These are phyloP conservation scores for Hydrotaea cyrtoneurina DNA, from an alignment of 2,888 invertebrate species.

Conservation along the genomic window DNA sequence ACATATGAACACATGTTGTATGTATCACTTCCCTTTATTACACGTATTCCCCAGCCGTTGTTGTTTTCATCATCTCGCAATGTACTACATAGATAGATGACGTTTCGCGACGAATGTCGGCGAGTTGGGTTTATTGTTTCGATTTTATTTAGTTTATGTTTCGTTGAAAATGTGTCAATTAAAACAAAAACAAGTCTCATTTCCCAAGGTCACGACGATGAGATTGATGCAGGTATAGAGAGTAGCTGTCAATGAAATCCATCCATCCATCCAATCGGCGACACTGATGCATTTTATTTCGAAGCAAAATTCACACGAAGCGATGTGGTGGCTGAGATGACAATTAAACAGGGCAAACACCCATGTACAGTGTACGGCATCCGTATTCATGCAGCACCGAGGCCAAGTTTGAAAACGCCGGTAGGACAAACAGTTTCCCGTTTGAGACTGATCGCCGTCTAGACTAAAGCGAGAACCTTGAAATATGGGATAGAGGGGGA, in stretches of 20 bases:
- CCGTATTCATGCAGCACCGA: no score
- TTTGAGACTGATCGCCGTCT: no score
- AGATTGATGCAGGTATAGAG: neutral
- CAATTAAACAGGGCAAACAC: no score
- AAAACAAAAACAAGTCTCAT: conserved; percentile 34
- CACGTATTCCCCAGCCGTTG: no score
- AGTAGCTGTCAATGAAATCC: neutral
- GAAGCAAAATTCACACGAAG: neutral
- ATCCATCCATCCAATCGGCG: neutral
- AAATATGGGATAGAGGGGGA: no score
- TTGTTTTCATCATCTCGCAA: neutral
- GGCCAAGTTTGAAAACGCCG: no score
- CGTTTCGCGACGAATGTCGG: neutral
- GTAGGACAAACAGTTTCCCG: no score
- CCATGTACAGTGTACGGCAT: no score
- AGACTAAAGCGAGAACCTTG: no score
- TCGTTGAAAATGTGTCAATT: conserved; percentile 41
- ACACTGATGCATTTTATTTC: neutral
- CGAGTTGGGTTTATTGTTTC: neutral
- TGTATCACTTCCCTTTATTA: no score
- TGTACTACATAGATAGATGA: neutral
- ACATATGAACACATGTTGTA: neutral
- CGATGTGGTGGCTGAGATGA: no score
- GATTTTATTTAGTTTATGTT: conserved; percentile 23
- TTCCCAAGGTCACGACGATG: conserved; percentile 31